Evolutionary conservation across 2,113 vertebrate species (phyloP), one percentile per base, ranked within the genome.

Genomic region (Alosa alosa): DNA sequence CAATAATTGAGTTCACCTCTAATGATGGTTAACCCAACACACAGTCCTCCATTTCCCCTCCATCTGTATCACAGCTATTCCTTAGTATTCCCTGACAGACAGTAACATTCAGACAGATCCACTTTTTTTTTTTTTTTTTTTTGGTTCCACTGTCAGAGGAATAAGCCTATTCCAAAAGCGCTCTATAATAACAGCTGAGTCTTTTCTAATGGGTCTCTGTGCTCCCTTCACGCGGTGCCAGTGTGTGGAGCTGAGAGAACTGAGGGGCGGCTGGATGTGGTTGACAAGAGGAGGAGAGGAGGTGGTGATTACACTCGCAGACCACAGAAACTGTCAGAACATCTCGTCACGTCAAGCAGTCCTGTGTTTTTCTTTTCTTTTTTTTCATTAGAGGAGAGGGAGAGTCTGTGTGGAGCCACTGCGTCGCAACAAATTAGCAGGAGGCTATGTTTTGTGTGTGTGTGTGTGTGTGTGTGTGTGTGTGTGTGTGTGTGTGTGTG

Each of bases 261-360:
- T 22, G 18, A 0, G 18, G 55, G 18, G 4, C 5, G 50, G 2
- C 60, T 25, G 60, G 20, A 52, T 52, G 15, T 64, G 55, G 64
- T 72, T 72, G 64, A 31, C 64, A 11, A 11, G 64, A 6, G 17
- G 22, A n/a, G 64, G 64, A n/a, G 55, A 31, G 18, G 64, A 31
- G 25, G 64, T 4, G 5, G 31, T 13, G 64, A 72, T 9, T 11
- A 9, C 25, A 60, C 18, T 31, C 36, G 81, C 50, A 78, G 39
- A 6, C 81, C 83, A 83, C 49, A 15, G 22, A 84, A 57, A n/a
- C 49, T 83, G 81, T 85, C 81, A 87, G 78, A 72, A 39, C 31
- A 36, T 72, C 85, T 25, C 31, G 55, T 86, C 57, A 82, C 20
- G 60, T n/a, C 22, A 64, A n/a, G 20, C 22, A 64, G 20, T 17